These are phyloP conservation scores for Bombus haemorrhoidalis DNA, from an alignment of 1,140 invertebrate genomes.

Conservation along the genomic window DNA sequence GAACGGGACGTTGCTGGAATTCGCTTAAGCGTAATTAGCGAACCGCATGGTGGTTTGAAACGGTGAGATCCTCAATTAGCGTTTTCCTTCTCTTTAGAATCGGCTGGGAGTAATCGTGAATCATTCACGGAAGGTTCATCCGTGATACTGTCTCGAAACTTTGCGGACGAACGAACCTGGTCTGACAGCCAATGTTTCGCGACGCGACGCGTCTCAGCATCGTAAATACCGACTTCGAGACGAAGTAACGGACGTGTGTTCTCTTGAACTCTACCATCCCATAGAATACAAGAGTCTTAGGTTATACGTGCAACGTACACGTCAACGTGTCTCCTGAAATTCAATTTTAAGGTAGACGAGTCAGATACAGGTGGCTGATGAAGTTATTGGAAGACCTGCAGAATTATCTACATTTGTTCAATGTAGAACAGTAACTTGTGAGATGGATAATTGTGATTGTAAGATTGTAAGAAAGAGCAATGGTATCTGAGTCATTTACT, in stretches of 20 bases:
- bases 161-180: constrained; percentile 38
- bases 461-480: not conserved
- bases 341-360: constrained; percentile 21
- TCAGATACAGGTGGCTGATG: not conserved
- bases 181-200: constrained; percentile 53
- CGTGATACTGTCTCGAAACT: constrained; percentile 61
- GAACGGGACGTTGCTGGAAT: constrained; percentile 23
- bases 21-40: constrained; percentile 59
- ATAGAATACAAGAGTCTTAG: not conserved
- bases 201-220: constrained; percentile 47
- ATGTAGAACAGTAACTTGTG: not conserved
- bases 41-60: constrained; percentile 14
- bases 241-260: constrained; percentile 51
- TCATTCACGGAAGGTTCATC: constrained; percentile 58
- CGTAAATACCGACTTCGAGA: constrained; percentile 45
- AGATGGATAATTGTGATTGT: not conserved
- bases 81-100: constrained; percentile 44
- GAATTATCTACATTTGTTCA: not conserved
- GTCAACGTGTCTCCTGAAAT: constrained; percentile 29
- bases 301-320: constrained; percentile 10
- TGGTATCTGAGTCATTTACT: not conserved
- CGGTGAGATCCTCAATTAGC: constrained; percentile 57
- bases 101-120: constrained; percentile 47
- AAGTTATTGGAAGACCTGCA: too few species aligned
- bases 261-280: constrained; percentile 49